phyloP scores from a whole-genome alignment of 2,113 vertebrate genomes.

The Lagenorhynchus albirostris region DNA sequence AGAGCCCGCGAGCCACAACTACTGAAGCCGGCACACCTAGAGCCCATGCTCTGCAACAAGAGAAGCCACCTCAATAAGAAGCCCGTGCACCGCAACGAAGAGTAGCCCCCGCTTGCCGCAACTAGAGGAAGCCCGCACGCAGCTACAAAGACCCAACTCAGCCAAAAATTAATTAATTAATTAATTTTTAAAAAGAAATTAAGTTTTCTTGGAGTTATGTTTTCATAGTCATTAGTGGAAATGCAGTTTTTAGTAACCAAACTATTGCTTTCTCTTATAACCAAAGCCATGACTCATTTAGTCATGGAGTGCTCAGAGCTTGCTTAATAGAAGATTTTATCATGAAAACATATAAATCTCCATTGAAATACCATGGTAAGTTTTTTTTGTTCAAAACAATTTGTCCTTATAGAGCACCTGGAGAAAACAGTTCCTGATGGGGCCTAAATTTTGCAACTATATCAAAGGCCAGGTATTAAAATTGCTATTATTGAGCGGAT shows the following conservation, averaged over 20 bases:
- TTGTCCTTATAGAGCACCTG: neutral
- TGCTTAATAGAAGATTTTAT: neutral
- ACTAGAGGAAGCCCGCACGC: too few species aligned
- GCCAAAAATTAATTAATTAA: too few species aligned
- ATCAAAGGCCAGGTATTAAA: neutral
- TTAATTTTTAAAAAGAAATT: neutral
- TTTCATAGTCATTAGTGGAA: conserved; percentile 19
- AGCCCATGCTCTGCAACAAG: too few species aligned
- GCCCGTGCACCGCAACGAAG: too few species aligned
- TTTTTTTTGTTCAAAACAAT: neutral
- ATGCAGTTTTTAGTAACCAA: neutral
- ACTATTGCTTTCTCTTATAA: neutral
- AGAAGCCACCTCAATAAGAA: too few species aligned
- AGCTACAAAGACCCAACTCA: too few species aligned
- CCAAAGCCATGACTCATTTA: neutral
- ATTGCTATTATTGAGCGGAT: neutral
- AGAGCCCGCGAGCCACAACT: too few species aligned
- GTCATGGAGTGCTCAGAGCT: neutral
- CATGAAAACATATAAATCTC: neutral
- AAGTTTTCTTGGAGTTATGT: conserved; percentile 17
- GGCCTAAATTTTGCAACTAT: neutral
- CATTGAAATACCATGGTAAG: neutral
- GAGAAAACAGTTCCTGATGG: neutral
- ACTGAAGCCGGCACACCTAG: too few species aligned
- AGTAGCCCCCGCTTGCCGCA: too few species aligned